A percentile compares a stretch with the other conserved stretches of the same genome.
These are phyloP conservation scores for Menura novaehollandiae DNA, from an alignment of 2,113 vertebrate species.

Conservation along the genomic window DNA sequence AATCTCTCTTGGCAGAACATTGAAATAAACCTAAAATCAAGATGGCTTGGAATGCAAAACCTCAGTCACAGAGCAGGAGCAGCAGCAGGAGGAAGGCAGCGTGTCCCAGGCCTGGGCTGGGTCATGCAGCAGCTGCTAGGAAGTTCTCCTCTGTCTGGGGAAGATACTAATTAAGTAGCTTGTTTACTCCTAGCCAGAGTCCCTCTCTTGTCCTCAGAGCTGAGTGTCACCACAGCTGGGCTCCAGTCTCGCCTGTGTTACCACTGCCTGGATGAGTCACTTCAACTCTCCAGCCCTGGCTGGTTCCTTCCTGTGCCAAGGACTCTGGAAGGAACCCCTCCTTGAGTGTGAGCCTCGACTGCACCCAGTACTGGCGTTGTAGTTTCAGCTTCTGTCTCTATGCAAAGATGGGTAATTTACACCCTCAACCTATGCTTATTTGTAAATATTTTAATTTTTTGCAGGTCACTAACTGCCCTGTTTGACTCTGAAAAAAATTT, in stretches of 20 bases:
- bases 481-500: neutral
- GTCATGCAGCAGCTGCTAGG: neutral
- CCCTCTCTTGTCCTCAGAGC: neutral
- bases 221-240: neutral
- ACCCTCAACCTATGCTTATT: neutral
- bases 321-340: neutral
- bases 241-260: neutral
- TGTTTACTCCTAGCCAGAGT: neutral
- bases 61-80: accelerated
- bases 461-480: neutral
- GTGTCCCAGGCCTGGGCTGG: neutral
- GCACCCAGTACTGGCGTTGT: neutral
- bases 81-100: neutral
- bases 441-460: neutral
- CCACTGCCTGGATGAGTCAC: neutral
- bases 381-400: neutral
- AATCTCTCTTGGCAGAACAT: neutral
- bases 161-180: neutral
- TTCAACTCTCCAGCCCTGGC: neutral
- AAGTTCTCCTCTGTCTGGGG: neutral
- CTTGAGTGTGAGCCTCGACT: neutral
- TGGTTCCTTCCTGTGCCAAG: neutral
- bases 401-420: neutral
- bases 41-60: accelerated
- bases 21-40: neutral